Base-by-base conservation (phyloP, 2,888 invertebrate genomes). In the Ferrisia virgata region DNA sequence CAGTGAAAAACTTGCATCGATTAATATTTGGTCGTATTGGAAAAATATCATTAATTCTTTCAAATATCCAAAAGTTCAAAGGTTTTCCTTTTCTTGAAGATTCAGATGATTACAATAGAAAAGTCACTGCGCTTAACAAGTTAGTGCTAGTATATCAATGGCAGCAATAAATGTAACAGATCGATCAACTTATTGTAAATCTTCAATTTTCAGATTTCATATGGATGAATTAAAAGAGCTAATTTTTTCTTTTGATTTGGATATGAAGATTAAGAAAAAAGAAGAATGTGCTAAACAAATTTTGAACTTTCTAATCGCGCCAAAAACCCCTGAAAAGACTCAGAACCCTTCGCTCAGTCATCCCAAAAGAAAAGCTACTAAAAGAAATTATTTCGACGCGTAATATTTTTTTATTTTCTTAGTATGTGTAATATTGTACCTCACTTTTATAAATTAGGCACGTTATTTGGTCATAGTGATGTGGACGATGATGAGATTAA, bases 331-430 rank as follows among this genome's bases (percentile, higher is more conserved):
- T 0, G 72, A 82, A 13, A 82, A 36, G 9, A 43, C 40, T 72
- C 28, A 40, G 9, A 69, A 82, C 43, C 31, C 82, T 22, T n/a
- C 39, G 8, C 3, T 43, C 22, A 39, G 40, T 18, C 82, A 82
- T 82, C 82, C 82, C 1, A 82, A 82, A 43, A 22, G 82, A 31
- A 72, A 43, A 31, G 82, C 82, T 6, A 82, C 82, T 0, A 82
- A 82, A 82, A 22, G 82, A 28, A 82, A 82, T 28, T 82, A 82
- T 43, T 43, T 40, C 15, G 72, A 82, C 3, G 72, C 69, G 82
- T 82, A 69, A 40, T 79, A 47, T 47, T 40, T 43, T 40, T 11
- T 1, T 28, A 25, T 79, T 47, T 8, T 47, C 18, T n/a, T 2
- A 47, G n/a, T 18, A 15, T 43, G 33, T 28, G 2, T 69, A 18